phyloP scores from a whole-genome alignment of 2,797 vertebrate species.

The Sebastes vulpes region DNA sequence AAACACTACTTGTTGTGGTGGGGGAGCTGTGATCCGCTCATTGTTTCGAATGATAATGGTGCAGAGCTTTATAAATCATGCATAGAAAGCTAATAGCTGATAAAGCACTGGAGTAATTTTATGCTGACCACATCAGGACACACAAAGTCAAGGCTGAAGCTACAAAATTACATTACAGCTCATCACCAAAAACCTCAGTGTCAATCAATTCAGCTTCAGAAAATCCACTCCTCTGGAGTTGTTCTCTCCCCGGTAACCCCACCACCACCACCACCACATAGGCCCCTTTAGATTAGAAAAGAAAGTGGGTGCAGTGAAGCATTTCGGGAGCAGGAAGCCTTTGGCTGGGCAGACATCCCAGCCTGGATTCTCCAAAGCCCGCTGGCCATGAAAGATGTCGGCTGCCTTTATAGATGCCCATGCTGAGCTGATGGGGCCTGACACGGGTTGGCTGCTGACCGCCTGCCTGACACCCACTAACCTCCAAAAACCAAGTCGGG shows the following conservation, averaged over 20 bases:
- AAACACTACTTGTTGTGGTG: slow-evolving; percentile 19
- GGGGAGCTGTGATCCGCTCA: slow-evolving; percentile 4
- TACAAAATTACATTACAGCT: slow-evolving; percentile 48
- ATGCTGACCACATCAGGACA: slow-evolving; percentile 40
- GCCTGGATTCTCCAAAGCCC: slow-evolving; percentile 69
- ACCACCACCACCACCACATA: slow-evolving; percentile 22
- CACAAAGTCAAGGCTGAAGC: slow-evolving; percentile 36
- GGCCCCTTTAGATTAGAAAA: slow-evolving; percentile 70
- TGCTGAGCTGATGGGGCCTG: slow-evolving; percentile 78
- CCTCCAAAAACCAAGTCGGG: slow-evolving; percentile 58
- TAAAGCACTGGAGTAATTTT: slow-evolving; percentile 21
- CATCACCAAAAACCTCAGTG: slow-evolving; percentile 37
- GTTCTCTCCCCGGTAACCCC: slow-evolving; percentile 45
- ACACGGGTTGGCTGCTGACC: slow-evolving; percentile 79
- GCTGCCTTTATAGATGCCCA: slow-evolving; percentile 79
- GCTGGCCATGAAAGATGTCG: slow-evolving; percentile 78
- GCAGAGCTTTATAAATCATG: slow-evolving; percentile 16
- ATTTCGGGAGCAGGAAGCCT: slow-evolving; percentile 69
- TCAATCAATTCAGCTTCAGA: slow-evolving; percentile 60
- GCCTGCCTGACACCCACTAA: slow-evolving; percentile 48
- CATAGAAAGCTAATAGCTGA: slow-evolving; percentile 17
- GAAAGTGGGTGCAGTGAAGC: slow-evolving; percentile 77
- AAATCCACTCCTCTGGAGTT: slow-evolving; percentile 53
- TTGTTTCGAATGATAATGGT: slow-evolving; percentile 33
- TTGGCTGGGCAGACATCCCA: slow-evolving; percentile 78